Base-by-base conservation (phyloP, 1,140 invertebrate species). In the Polyergus mexicanus region DNA sequence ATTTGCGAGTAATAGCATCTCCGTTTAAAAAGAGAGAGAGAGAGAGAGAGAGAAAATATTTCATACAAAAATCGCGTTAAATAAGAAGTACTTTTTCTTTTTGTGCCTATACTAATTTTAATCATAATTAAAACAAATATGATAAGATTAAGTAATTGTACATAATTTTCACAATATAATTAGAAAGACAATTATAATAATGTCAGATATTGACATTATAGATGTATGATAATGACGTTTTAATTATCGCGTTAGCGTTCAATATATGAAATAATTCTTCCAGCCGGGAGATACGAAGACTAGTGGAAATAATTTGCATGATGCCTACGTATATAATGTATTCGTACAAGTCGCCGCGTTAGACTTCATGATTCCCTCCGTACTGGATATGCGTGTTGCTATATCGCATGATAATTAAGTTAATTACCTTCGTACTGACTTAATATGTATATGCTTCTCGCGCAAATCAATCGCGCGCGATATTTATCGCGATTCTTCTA, bases 381-480 rank as follows among this genome's bases (percentile, higher is more conserved):
- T 4, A 32, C 65, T 63, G 54, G 71, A 62, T 69, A 51, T 84
- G 84, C 35, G 74, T 74, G 51, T 76, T 75, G 75, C 63, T 44
- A 76, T 91, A 91, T 91, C 81, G 83, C 88, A 78, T 56, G 78
- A 86, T 92, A 92, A 92, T 92, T 92, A 92, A 92, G 87, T 91
- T 91, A 90, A 92, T 92, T 89, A 86, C 88, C 63, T 80, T 75
- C 54, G 54, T 56, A 58, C 86, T 85, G 83, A 88, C 88, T 91
- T 88, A 84, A 51, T 51, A 16, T 19, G 47, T 51, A 16, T 51
- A 84, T 75, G 58, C 66, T 65, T 86, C 77, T 60, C 84, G 51
- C 35, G 51, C 47, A 69, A 78, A 44, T 63, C 51, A 35, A 47
- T 68, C 47, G 44, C 19, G 25, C 65, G 56, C 44, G 78, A 51